These are phyloP conservation scores for Drosophila pseudotakahashii DNA, from an alignment of 2,888 invertebrate genomes.

Conservation along the genomic window DNA sequence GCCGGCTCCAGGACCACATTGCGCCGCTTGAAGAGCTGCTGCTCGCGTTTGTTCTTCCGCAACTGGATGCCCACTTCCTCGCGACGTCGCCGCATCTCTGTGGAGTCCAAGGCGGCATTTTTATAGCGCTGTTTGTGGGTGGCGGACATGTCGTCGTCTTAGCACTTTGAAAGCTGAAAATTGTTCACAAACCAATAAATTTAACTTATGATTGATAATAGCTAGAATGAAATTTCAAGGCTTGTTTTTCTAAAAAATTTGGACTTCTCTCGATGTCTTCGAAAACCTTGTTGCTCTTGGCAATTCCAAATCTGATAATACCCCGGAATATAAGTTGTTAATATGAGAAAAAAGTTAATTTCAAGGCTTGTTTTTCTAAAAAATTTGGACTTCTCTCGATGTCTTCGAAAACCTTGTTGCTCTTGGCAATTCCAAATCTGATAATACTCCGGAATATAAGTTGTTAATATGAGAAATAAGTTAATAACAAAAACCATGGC, in stretches of 20 bases:
- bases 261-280: no score
- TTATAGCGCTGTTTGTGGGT: slow-evolving; percentile 96
- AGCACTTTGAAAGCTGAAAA: slow-evolving; percentile 10
- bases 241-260: no score
- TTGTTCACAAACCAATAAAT: no score
- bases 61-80: slow-evolving; percentile 99
- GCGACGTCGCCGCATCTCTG: slow-evolving; percentile 94
- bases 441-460: no score
- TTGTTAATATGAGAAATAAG: neutral
- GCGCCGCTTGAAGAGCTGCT: slow-evolving; percentile 95
- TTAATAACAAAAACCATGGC: neutral
- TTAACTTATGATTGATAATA: no score
- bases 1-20: slow-evolving; percentile 88
- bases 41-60: slow-evolving; percentile 97
- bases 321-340: no score
- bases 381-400: no score
- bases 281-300: neutral
- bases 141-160: slow-evolving; percentile 87
- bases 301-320: neutral
- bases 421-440: neutral
- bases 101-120: slow-evolving; percentile 95
- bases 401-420: neutral
- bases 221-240: no score
- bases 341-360: no score
- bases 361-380: no score